Percentiles rank a stretch among this genome's conserved stretches.
phyloP scores from a whole-genome alignment of 2,888 invertebrate genomes.

The Latrodectus hesperus region DNA sequence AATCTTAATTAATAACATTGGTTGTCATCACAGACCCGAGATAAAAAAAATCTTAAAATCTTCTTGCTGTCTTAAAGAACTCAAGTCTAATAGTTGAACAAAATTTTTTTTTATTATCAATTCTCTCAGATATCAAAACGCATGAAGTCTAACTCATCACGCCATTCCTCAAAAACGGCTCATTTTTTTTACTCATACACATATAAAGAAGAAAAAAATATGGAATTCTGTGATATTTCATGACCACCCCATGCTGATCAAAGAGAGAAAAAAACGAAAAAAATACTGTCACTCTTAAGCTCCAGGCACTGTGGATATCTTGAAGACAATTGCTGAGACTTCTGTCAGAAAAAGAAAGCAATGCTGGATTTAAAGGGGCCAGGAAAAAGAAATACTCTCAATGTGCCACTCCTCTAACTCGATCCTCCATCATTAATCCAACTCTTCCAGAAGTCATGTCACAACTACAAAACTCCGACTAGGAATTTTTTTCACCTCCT shows the following conservation, averaged over 20 bases:
- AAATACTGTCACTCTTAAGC: background rate
- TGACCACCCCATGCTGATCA: constrained; percentile 47
- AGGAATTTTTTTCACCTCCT: constrained; percentile 15
- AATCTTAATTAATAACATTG: no score
- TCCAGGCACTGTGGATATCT: constrained; percentile 28
- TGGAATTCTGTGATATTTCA: constrained; percentile 20
- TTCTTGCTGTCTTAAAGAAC: no score
- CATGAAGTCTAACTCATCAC: no score
- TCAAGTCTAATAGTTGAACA: no score
- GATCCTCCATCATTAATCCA: constrained; percentile 66
- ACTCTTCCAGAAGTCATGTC: constrained; percentile 65
- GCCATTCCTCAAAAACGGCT: background rate
- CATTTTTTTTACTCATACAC: background rate
- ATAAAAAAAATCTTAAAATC: no score
- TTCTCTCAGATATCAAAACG: no score
- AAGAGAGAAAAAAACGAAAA: background rate
- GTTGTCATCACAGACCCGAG: no score
- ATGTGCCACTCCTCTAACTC: constrained; percentile 57
- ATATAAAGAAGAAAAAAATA: background rate
- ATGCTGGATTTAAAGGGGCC: constrained; percentile 6
- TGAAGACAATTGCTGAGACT: constrained; percentile 53
- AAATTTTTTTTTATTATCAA: no score
- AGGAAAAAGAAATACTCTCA: constrained; percentile 34
- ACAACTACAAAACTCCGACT: constrained; percentile 64
- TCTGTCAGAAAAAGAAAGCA: constrained; percentile 34